Evolutionary conservation across 2,113 vertebrate species (phyloP).

Genomic region (Terrapene triunguis): DNA sequence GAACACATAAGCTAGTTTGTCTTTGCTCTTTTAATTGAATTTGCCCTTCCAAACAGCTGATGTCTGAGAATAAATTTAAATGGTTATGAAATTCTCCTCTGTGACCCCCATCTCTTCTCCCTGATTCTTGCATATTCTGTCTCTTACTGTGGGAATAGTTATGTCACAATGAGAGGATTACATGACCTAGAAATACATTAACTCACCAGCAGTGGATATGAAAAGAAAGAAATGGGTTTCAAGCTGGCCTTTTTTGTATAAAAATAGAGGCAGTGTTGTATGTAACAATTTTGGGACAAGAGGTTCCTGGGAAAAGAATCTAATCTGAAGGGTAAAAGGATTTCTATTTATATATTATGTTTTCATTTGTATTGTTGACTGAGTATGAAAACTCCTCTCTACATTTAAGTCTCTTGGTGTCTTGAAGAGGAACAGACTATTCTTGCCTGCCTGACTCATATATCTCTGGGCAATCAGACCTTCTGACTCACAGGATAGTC

Average conservation of each 20-base stretch:
- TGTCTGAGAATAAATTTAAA: constrained; percentile 14
- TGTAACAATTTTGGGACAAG: constrained; percentile 31
- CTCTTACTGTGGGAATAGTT: constrained; percentile 43
- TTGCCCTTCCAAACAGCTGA: neutral
- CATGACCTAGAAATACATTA: constrained; percentile 62
- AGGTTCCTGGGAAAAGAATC: constrained; percentile 48
- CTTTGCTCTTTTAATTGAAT: neutral
- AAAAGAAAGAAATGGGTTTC: constrained; percentile 11
- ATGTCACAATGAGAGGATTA: neutral
- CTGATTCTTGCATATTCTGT: neutral
- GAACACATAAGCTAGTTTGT: neutral
- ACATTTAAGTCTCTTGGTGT: constrained; percentile 63
- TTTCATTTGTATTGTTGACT: constrained; percentile 67
- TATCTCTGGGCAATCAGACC: constrained; percentile 76
- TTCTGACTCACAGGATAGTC: constrained; percentile 79
- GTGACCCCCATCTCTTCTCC: constrained; percentile 1
- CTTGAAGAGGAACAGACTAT: constrained; percentile 75
- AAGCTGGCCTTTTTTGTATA: neutral
- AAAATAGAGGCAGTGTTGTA: neutral
- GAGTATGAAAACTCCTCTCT: constrained; percentile 67
- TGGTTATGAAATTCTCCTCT: neutral
- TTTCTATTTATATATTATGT: constrained; percentile 71
- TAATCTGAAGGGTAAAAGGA: constrained; percentile 56
- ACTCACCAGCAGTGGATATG: neutral
- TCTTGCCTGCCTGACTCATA: constrained; percentile 80